Evolutionary conservation across 1,140 invertebrate genomes (phyloP), one percentile per base, ranked within the genome.

Genomic region (Drosophila neocordata): DNA sequence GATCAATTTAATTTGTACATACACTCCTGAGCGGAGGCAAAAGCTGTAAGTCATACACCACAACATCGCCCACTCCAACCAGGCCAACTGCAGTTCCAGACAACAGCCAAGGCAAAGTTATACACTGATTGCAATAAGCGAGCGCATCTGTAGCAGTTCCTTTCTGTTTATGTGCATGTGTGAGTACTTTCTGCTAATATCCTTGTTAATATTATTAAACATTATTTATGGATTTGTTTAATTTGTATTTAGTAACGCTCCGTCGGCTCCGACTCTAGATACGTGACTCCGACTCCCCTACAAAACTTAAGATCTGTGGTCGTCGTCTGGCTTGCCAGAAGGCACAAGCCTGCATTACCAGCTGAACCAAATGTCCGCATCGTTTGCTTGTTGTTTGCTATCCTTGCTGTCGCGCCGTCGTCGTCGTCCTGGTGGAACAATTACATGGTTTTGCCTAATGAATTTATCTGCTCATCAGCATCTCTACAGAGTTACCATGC

Each of bases 181-280:
- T 68, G 44, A 56, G 75, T 64, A 52, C 78, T 69, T 69, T 24
- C 77, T 80, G 85, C 89, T 90, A 90, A 90, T 90, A 89, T 90
- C 79, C 89, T 87, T 90, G 89, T 90, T 90, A 90, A 90, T 90
- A 84, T 89, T 90, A 90, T 90, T 90, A 90, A 90, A 90, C 89
- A 90, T 90, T 89, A 90, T 90, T 90, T 90, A 90, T 90, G 89
- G 89, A 90, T 90, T 90, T 90, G 89, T 90, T 90, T 90, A 90
- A 90, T 90, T 90, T 90, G 89, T 90, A 90, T 90, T 90, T 90
- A 90, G 89, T 90, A 82, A 87, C 78, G 81, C 69, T 77, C 72
- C 68, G 70, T 66, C 69, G 59, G 67, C 63, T 34, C 69, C 44
- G 52, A 65, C 77, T 80, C 65, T 35, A 61, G 57, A 61, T 72